These are phyloP conservation scores for Zaprionus gabonicus DNA, from an alignment of 1,140 invertebrate genomes.

Conservation along the genomic window DNA sequence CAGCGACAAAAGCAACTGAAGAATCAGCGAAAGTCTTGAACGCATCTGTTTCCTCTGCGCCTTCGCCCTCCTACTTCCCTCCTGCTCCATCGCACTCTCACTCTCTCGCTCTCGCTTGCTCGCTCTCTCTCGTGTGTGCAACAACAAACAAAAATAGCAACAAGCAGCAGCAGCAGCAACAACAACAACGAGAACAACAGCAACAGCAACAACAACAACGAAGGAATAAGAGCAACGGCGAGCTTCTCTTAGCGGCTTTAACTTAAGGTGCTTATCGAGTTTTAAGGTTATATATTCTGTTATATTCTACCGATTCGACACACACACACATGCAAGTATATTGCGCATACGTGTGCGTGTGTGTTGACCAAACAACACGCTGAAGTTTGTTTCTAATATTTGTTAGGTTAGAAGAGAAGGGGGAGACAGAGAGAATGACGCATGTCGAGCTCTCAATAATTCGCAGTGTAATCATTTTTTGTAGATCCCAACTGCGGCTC, in stretches of 20 bases:
- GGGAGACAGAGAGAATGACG: not conserved
- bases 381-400: not conserved
- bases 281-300: conserved; percentile 1
- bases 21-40: conserved; percentile 37
- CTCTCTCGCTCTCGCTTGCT: not conserved
- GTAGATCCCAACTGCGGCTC: too few relatives aligned
- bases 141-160: conserved; percentile 5
- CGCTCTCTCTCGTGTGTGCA: not conserved
- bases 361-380: not conserved
- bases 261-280: conserved; percentile 3
- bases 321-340: not conserved
- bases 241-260: not conserved
- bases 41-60: not conserved
- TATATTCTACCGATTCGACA: not conserved
- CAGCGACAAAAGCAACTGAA: conserved; percentile 27
- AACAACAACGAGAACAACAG: not conserved
- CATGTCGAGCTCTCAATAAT: too few relatives aligned
- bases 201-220: not conserved
- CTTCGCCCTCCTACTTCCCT: not conserved
- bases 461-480: too few relatives aligned
- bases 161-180: not conserved
- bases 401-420: not conserved
- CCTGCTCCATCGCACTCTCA: not conserved
- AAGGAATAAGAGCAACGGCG: conserved; percentile 7
- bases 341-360: not conserved